Evolutionary conservation across 2,888 invertebrate species (phyloP).

Genomic region (Dynastes hyllus): DNA sequence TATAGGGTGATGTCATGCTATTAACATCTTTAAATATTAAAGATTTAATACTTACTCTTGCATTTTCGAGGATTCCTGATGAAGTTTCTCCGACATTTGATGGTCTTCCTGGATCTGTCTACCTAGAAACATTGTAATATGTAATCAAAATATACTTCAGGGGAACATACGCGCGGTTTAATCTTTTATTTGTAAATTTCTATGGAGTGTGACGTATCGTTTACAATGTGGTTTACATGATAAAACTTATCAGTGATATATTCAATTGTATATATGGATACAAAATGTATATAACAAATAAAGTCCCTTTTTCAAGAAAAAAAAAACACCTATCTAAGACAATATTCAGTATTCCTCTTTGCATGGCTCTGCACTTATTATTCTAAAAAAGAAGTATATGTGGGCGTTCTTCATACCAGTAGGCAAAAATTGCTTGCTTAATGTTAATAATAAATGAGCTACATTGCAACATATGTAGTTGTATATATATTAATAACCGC

Average conservation of each 20-base stretch:
- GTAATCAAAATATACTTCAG: background rate
- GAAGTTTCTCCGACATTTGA: slow-evolving; percentile 13
- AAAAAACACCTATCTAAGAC: no score
- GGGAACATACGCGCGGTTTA: background rate
- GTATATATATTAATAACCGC: no score
- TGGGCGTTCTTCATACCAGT: no score
- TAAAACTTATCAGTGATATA: slow-evolving; percentile 1
- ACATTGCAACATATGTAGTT: no score
- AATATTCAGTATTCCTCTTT: no score
- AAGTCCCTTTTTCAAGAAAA: no score
- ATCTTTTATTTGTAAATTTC: background rate
- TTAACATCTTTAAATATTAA: background rate
- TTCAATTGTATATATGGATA: background rate
- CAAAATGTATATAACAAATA: background rate
- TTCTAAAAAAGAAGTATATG: no score
- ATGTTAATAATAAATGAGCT: no score
- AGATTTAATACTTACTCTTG: slow-evolving; percentile 10
- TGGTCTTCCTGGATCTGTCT: background rate
- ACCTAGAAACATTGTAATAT: background rate
- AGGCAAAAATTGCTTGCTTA: no score
- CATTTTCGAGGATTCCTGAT: background rate
- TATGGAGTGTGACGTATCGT: background rate
- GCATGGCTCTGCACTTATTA: no score
- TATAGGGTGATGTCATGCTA: no score
- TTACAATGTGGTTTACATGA: background rate